Base-by-base conservation (phyloP, 2,888 invertebrate genomes). In the Ligdia adustata region DNA sequence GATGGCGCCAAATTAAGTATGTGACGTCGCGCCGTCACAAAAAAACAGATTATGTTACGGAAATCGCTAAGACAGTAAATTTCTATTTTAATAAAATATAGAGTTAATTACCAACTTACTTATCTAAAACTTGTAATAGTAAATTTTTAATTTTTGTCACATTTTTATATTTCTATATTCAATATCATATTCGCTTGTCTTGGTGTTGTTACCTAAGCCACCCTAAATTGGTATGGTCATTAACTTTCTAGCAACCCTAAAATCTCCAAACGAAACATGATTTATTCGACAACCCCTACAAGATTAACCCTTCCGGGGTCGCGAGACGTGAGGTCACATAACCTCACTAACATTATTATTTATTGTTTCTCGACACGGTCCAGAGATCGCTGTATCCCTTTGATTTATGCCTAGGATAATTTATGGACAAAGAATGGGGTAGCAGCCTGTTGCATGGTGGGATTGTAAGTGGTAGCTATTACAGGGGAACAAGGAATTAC, bases 301-400 rank as follows among this genome's bases (percentile, higher is more conserved):
- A 80, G 82, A 86, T 88, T 88, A 89, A 89, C 87, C 87, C 87
- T 85, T 84, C 80, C 72, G 73, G 79, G 86, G 83, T 87, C 83
- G 78, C 55, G 67, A 71, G 76, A 76, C 60, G 64, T 58, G 76
- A 75, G 79, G 75, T 82, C 80, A 66, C 59, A 56, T 42, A 58
- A 70, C 69, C 55, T 53, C 57, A 66, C 67, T 69, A 69, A 76
- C 74, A 62, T 70, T 65, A 70, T 81, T 73, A 83, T 83, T 83
- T 82, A 82, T 83, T 80, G 77, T 82, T 66, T 77, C 67, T 68
- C 64, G 69, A 67, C 64, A 65, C 65, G 69, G 60, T 64, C 58
- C 52, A 46, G 41, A 40, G 41, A 53, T 50, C 47, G 44, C 37
- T 45, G 27, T 28, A 43, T 24, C 22, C 13, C 29, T 40, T 32